Percentiles rank a stretch among this genome's conserved stretches.
Evolutionary conservation across 2,797 vertebrate genomes (phyloP).

Genomic region (Limosa lapponica): DNA sequence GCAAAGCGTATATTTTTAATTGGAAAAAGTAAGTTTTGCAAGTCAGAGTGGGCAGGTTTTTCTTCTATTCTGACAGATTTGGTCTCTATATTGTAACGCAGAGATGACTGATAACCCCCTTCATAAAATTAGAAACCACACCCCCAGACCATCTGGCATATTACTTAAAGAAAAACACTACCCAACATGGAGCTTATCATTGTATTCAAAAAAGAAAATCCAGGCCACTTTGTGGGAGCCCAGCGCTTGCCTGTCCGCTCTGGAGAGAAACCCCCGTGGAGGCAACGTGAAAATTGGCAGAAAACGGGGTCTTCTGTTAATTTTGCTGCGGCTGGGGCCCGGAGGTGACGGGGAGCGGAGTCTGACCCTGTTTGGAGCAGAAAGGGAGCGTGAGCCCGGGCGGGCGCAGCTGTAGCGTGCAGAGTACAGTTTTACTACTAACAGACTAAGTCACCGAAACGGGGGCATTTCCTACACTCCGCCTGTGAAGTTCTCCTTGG

Average conservation of each 20-base stretch:
- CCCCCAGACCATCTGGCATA: constrained; percentile 72
- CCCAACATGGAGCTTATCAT: constrained; percentile 43
- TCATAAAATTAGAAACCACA: constrained; percentile 76
- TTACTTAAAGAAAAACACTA: constrained; percentile 67
- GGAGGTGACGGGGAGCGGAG: not conserved
- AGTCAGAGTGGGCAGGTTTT: constrained; percentile 64
- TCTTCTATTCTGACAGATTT: constrained; percentile 68
- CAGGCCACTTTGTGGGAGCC: constrained; percentile 14
- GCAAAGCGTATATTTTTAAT: constrained; percentile 31
- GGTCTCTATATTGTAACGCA: constrained; percentile 59
- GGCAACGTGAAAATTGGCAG: not conserved
- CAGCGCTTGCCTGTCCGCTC: not conserved
- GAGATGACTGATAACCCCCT: constrained; percentile 69
- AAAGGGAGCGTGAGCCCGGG: not conserved
- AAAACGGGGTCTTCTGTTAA: not conserved
- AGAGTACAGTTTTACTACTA: constrained; percentile 53
- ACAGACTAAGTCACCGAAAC: constrained; percentile 1
- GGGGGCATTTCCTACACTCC: constrained; percentile 44
- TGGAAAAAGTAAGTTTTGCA: constrained; percentile 57
- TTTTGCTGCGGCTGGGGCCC: not conserved
- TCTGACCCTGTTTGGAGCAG: constrained; percentile 18
- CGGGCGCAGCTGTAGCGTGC: constrained; percentile 16
- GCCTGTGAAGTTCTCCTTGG: constrained; percentile 5
- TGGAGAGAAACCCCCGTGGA: not conserved
- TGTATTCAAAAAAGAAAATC: constrained; percentile 65